Base-by-base conservation (phyloP, 2,888 invertebrate genomes). In the Actias luna region DNA sequence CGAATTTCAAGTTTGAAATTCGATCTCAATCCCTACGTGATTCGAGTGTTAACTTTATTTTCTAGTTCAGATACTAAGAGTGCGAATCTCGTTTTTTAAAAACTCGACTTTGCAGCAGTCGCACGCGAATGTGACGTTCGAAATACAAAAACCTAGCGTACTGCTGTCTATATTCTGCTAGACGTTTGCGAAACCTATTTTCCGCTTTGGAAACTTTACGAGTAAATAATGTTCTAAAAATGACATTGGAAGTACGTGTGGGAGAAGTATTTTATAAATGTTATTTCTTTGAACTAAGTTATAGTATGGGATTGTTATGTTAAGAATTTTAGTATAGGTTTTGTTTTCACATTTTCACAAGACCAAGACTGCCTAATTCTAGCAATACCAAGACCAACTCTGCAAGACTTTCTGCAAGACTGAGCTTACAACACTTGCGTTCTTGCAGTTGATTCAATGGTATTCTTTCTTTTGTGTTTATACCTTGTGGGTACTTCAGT, bases 11-110 rank as follows among this genome's bases (percentile, higher is more conserved):
- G 72, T 71, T 76, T 69, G 65, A 67, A 75, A 64, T 78, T 69
- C 64, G 67, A 75, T 72, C 67, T 71, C 61, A 67, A 70, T 72
- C 67, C 67, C 36, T 68, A 77, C 77, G 78, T 78, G 79, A 75
- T 70, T 65, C 65, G 75, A 52, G 62, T 67, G 27, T 39, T 65
- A 70, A 75, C 62, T 58, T 52, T 64, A 35, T 66, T 60, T 25
- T n/a, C 18, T 31, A 61, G 58, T 58, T 39, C 59, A 63, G 59
- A 35, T 64, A 64, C 66, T 66, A 63, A 29, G 42, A 59, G 59
- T 39, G 59, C 36, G 39, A 57, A 60, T 52, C 59, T 59, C 63
- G 55, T 55, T 59, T 46, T 42, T 36, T 42, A 16, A 33, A 25
- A 25, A 33, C 16, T 31, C 16, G 60, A 36, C 31, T 58, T 62